Percentiles rank a stretch among this genome's conserved stretches.
Conservation (phyloP, 1,140 invertebrate species). For the Prorops nasuta region DNA sequence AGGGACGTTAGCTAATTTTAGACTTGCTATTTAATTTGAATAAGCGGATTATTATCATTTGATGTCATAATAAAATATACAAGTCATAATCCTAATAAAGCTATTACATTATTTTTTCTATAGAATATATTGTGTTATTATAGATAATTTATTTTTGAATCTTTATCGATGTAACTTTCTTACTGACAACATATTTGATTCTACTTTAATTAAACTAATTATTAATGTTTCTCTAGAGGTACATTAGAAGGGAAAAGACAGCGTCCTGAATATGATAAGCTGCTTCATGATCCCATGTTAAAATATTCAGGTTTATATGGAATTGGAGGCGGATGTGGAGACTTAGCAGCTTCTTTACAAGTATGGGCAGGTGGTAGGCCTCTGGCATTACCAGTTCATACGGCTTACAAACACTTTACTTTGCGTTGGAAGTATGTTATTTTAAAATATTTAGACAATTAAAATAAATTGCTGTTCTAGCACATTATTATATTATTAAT, state of each 20-base stretch:
- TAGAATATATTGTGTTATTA: background rate
- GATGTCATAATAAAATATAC: background rate
- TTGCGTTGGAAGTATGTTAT: conserved; percentile 85
- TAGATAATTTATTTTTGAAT: background rate
- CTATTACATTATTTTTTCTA: background rate
- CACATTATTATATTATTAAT: conserved; percentile 3
- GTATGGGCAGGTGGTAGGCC: conserved; percentile 81
- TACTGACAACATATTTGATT: background rate
- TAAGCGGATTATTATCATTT: conserved; percentile 19
- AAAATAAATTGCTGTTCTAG: background rate
- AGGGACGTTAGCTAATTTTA: background rate
- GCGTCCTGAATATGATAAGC: conserved; percentile 83
- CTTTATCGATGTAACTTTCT: background rate
- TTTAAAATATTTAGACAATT: conserved; percentile 2
- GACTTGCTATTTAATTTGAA: conserved; percentile 8
- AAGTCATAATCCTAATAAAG: background rate
- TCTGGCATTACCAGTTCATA: conserved; percentile 84
- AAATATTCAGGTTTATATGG: conserved; percentile 89
- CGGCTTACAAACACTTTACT: conserved; percentile 91
- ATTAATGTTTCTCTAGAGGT: conserved; percentile 73
- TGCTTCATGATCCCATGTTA: conserved; percentile 84
- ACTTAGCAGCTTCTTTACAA: conserved; percentile 85
- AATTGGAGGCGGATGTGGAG: conserved; percentile 69
- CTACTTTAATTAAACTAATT: no score
- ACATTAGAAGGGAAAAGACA: conserved; percentile 89